Conservation (phyloP, 1,140 invertebrate species). For the Aphaenogaster rudis region DNA sequence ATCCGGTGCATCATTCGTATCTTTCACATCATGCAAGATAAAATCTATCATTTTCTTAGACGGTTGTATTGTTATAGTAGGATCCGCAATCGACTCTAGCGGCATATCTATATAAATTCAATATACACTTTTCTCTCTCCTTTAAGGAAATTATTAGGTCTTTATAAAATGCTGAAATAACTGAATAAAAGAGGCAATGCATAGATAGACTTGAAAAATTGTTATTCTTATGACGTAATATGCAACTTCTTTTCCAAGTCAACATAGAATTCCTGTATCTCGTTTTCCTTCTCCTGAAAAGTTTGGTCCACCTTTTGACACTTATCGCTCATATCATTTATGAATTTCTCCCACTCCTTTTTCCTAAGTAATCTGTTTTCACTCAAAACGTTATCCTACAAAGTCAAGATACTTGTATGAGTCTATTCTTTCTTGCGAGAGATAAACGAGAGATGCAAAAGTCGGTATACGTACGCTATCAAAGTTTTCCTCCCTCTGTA, state of each 20-base stretch:
- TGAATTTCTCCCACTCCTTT: slow-evolving; percentile 91
- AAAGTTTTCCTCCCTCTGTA: slow-evolving; percentile 87
- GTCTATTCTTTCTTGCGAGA: slow-evolving; percentile 80
- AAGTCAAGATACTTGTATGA: slow-evolving; percentile 67
- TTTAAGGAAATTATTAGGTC: slow-evolving; percentile 24
- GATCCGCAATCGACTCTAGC: slow-evolving; percentile 88
- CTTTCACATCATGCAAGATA: slow-evolving; percentile 83
- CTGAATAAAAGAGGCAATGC: not conserved
- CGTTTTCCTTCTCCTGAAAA: slow-evolving; percentile 93
- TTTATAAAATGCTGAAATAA: slow-evolving; percentile 33
- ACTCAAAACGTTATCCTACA: slow-evolving; percentile 87
- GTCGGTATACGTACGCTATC: slow-evolving; percentile 82
- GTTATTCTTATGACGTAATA: slow-evolving; percentile 83
- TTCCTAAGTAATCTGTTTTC: slow-evolving; percentile 89
- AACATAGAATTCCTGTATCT: slow-evolving; percentile 91
- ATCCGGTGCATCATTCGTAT: slow-evolving; percentile 70
- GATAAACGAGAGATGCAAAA: not conserved
- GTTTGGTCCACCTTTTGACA: slow-evolving; percentile 92
- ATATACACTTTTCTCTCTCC: slow-evolving; percentile 1
- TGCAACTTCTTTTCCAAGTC: slow-evolving; percentile 92
- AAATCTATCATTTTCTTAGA: slow-evolving; percentile 87
- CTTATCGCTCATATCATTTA: slow-evolving; percentile 92
- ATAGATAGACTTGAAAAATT: not conserved
- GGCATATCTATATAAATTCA: slow-evolving; percentile 84
- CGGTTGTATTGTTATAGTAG: slow-evolving; percentile 88